phyloP scores from a whole-genome alignment of 2,113 vertebrate genomes.

The Siphamia tubifer region DNA sequence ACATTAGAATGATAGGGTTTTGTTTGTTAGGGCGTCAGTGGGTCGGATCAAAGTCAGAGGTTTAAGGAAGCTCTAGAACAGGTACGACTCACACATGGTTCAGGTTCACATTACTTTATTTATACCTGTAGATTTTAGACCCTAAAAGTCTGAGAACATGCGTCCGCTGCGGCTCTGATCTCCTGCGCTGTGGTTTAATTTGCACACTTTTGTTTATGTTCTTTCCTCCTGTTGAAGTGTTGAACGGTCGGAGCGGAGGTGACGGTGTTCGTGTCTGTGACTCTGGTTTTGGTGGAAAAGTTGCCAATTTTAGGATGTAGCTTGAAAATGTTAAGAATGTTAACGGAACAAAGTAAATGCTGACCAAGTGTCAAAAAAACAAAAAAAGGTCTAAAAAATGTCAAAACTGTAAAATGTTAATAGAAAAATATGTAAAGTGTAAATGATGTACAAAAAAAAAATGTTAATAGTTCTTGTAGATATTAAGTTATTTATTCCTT shows the following conservation, averaged over 20 bases:
- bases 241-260: constrained; percentile 3
- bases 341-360: constrained; percentile 34
- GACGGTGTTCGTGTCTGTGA: constrained; percentile 18
- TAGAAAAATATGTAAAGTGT: constrained; percentile 83
- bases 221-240: no score
- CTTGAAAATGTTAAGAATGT: constrained; percentile 27
- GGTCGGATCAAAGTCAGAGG: no score
- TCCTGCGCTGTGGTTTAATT: no score
- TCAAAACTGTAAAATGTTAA: constrained; percentile 71
- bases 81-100: no score
- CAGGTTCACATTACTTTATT: no score
- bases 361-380: constrained; percentile 27
- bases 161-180: no score
- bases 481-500: constrained; percentile 92
- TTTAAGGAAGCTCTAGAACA: no score
- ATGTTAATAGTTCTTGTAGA: constrained; percentile 93
- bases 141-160: no score
- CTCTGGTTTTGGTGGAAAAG: constrained; percentile 19
- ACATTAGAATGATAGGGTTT: no score
- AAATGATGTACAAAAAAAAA: constrained; percentile 82
- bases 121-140: no score
- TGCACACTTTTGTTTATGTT: constrained; percentile 63
- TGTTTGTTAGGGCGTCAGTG: no score
- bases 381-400: constrained; percentile 49
- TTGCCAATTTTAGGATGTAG: constrained; percentile 63